These are phyloP conservation scores for Melanotus villosus DNA, from an alignment of 2,888 invertebrate genomes.

Conservation along the genomic window DNA sequence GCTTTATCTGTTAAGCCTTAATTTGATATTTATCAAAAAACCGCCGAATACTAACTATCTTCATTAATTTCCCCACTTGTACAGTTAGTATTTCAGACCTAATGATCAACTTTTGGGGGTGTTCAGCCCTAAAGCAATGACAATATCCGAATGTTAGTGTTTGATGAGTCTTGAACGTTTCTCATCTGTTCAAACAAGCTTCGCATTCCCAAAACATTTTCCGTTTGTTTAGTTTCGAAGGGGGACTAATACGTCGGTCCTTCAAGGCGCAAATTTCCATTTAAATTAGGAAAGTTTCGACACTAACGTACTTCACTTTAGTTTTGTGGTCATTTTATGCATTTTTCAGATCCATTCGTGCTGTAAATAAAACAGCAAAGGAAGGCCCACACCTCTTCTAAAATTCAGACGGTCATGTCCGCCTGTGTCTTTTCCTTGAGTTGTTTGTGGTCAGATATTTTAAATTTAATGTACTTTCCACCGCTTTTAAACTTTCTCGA, in stretches of 20 bases:
- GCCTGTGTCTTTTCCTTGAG: neutral
- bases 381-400: neutral
- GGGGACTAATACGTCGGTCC: conserved; percentile 1
- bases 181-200: conserved; percentile 15
- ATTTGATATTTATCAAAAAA: no score
- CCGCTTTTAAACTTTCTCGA: neutral
- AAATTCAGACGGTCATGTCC: neutral
- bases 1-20: no score
- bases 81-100: neutral
- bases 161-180: conserved; percentile 13
- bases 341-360: neutral
- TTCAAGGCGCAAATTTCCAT: conserved; percentile 20
- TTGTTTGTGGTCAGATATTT: neutral
- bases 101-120: neutral
- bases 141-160: conserved; percentile 4
- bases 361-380: neutral
- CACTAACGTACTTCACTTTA: neutral
- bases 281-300: conserved; percentile 30
- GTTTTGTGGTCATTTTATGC: neutral
- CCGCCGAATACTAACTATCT: no score
- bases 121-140: neutral
- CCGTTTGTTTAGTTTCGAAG: conserved; percentile 7
- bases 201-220: neutral
- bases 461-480: neutral
- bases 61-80: no score